Evolutionary conservation across 2,797 vertebrate species (phyloP), one percentile per base, ranked within the genome.

Genomic region (Tadarida brasiliensis): DNA sequence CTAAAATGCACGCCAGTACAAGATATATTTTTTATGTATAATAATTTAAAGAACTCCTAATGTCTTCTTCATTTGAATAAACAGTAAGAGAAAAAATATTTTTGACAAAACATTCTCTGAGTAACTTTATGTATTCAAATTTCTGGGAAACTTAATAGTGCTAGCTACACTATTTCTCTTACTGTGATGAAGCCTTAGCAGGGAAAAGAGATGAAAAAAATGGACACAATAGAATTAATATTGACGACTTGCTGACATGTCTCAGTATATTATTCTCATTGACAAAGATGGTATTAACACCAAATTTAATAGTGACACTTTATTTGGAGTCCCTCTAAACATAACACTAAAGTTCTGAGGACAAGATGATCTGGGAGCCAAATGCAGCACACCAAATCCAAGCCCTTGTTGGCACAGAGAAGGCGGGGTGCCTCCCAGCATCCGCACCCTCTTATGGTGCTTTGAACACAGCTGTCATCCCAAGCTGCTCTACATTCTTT

Each of bases 31-130:
- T 81, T 74, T 82, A 83, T 71, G 8, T n/a, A 93, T 44, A 61
- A 73, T 11, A 54, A n/a, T 87, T 85, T 90, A 30, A 96, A 93
- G 49, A 81, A 84, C 3, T 80, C 2, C 73, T 7, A 19, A 22
- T 74, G 30, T 92, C 56, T 63, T 94, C 56, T 95, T 68, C 73
- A 90, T 87, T 92, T 90, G 28, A 92, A 87, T 77, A 95, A 87
- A 87, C 33, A 15, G 33, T 19, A 82, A 61, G 80, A 54, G 54
- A 73, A 47, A 88, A 56, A 22, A 76, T 19, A 26, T 73, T 94
- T 92, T 96, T 57, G 51, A 94, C 11, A 57, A 91, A 61, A 49
- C 47, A 74, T 56, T 54, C 51, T 51, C 22, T 83, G 20, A 24
- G 11, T 35, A 91, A 81, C 24, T 67, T 90, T 28, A 35, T 22